Evolutionary conservation across 2,113 vertebrate species (phyloP).

Genomic region (Cyanoderma ruficeps): DNA sequence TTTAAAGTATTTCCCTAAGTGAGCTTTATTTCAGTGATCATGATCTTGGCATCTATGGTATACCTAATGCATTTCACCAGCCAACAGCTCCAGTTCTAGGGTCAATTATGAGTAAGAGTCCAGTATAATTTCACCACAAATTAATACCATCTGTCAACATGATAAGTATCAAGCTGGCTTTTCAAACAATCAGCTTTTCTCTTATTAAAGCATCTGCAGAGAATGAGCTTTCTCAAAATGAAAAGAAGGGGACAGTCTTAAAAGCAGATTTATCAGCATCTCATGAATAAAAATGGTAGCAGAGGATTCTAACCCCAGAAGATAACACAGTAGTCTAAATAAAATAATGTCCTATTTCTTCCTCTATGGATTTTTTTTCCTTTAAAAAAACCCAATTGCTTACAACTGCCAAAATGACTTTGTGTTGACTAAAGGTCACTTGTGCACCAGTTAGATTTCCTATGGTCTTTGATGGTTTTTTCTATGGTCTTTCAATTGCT

Average conservation of each 20-base stretch:
- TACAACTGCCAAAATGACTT: background rate
- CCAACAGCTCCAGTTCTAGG: background rate
- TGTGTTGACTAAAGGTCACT: background rate
- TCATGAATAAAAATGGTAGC: background rate
- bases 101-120: background rate
- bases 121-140: background rate
- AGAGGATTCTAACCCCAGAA: background rate
- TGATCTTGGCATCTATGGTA: background rate
- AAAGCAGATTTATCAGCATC: background rate
- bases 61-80: background rate
- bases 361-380: background rate
- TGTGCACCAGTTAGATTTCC: background rate
- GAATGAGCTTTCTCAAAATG: background rate
- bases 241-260: background rate
- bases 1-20: background rate
- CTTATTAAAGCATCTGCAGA: background rate
- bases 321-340: background rate
- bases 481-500: background rate
- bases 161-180: background rate
- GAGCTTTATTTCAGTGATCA: background rate
- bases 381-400: background rate
- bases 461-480: background rate
- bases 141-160: slow-evolving; percentile 17
- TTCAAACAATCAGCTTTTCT: background rate
- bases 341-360: background rate